Conservation (phyloP, 2,888 invertebrate genomes). For the Diaprepes abbreviatus region DNA sequence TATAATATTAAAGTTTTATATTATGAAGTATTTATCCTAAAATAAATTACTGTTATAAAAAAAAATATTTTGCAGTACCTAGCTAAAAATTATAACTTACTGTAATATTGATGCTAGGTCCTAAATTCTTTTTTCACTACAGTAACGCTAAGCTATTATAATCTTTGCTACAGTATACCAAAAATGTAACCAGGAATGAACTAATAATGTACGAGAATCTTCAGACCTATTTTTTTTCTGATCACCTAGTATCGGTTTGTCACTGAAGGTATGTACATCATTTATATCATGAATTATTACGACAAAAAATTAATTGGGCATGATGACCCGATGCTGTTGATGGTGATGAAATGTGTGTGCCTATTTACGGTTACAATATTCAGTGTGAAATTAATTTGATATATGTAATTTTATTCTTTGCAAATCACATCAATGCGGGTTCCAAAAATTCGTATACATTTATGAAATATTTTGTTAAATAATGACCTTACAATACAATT, state of each 20-base stretch:
- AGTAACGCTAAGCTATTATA: too few species aligned
- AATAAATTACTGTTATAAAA: too few species aligned
- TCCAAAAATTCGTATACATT: not conserved
- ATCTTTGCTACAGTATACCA: too few species aligned
- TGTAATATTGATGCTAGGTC: too few species aligned
- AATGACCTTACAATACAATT: too few species aligned
- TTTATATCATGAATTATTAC: not conserved
- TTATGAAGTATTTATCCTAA: too few species aligned
- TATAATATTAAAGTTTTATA: too few species aligned
- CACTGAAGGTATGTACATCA: not conserved
- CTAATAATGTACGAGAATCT: too few species aligned
- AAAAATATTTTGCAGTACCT: too few species aligned
- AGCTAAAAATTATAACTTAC: too few species aligned
- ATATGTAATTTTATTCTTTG: slow-evolving; percentile 1
- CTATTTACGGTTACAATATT: slow-evolving; percentile 11
- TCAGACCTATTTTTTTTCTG: not conserved
- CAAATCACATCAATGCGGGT: slow-evolving; percentile 1
- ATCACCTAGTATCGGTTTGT: not conserved
- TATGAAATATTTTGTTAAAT: not conserved
- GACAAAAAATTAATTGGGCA: slow-evolving; percentile 10
- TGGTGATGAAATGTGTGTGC: slow-evolving; percentile 1
- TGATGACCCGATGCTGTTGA: slow-evolving; percentile 10
- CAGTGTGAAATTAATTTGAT: slow-evolving; percentile 17
- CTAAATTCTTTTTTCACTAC: too few species aligned
- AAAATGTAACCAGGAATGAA: too few species aligned